Evolutionary conservation across 1,140 invertebrate genomes (phyloP).

Genomic region (Ceratina calcarata): DNA sequence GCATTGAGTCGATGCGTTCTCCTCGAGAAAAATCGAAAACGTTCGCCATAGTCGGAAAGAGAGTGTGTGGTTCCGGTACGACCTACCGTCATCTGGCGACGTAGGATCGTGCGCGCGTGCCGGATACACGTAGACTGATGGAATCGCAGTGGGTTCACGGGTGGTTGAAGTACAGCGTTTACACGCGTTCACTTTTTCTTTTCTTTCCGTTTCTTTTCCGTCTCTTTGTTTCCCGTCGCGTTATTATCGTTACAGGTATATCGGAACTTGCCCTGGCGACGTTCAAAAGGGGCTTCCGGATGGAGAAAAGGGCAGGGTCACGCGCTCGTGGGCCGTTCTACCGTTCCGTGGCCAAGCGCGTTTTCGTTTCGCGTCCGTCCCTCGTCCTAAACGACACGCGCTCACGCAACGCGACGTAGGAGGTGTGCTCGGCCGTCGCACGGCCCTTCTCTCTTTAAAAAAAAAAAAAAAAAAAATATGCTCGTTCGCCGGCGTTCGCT

Average conservation of each 20-base stretch:
- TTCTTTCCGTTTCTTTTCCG: constrained; percentile 7
- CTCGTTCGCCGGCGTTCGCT: constrained; percentile 25
- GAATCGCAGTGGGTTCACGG: constrained; percentile 54
- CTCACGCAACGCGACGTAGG: background rate
- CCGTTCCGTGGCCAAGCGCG: constrained; percentile 34
- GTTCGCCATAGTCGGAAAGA: constrained; percentile 50
- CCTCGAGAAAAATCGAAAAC: constrained; percentile 48
- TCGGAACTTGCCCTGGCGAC: constrained; percentile 47
- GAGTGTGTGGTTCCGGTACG: constrained; percentile 29
- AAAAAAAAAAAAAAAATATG: no score
- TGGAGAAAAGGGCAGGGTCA: constrained; percentile 26
- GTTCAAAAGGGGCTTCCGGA: constrained; percentile 44
- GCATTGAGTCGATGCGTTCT: constrained; percentile 30
- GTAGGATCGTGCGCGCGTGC: constrained; percentile 26
- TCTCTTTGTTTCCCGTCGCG: no score
- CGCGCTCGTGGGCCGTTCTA: background rate
- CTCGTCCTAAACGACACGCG: constrained; percentile 18
- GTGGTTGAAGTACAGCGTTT: constrained; percentile 20
- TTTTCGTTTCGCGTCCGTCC: constrained; percentile 37
- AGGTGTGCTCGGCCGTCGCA: constrained; percentile 4
- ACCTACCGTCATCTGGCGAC: constrained; percentile 53
- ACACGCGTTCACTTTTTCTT: constrained; percentile 14
- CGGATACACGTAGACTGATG: constrained; percentile 51
- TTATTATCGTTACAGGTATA: background rate
- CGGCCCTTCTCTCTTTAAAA: background rate